Base-by-base conservation (phyloP, 2,113 vertebrate species). In the Antigone vipio region DNA sequence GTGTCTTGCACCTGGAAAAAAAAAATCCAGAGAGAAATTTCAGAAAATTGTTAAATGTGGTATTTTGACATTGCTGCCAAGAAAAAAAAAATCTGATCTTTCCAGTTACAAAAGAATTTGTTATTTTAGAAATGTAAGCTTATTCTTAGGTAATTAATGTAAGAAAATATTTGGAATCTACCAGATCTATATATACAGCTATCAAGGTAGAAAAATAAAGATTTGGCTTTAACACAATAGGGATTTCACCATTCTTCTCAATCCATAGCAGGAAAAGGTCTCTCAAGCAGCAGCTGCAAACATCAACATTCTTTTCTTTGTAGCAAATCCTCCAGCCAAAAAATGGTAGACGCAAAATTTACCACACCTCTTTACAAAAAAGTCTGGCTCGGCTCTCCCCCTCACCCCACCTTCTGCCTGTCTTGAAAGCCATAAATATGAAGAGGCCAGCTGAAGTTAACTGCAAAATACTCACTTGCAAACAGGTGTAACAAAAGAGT, bases 401-500 rank as follows among this genome's bases (percentile, higher is more conserved):
- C 52, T 87, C 89, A 32, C 60, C 49, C 73, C 50, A 91, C 74
- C 73, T 92, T 95, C 88, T 83, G 55, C 75, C 75, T 92, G 50
- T 52, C 55, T 90, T 83, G 47, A 93, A 94, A 95, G 55, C 95
- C 27, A 66, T 92, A 95, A 95, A 91, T 92, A 90, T 12, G 52
- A 95, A 67, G 68, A 88, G 82, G 90, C 79, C 88, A 91, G 92
- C 68, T 95, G 84, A 93, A 95, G 68, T 89, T 93, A 96, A 94
- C 92, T 59, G 88, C 68, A 90, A 95, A 97, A 95, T 96, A 91
- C 40, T 52, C 79, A 77, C 90, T 96, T 86, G 34, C 92, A 94
- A 96, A 93, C 76, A 95, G 85, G 92, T 95, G 76, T 95, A 93
- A 97, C 96, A 96, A 97, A 97, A 91, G 93, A 85, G 27, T 1